Base-by-base conservation (phyloP, 1,140 invertebrate species). In the Teleopsis dalmanni region DNA sequence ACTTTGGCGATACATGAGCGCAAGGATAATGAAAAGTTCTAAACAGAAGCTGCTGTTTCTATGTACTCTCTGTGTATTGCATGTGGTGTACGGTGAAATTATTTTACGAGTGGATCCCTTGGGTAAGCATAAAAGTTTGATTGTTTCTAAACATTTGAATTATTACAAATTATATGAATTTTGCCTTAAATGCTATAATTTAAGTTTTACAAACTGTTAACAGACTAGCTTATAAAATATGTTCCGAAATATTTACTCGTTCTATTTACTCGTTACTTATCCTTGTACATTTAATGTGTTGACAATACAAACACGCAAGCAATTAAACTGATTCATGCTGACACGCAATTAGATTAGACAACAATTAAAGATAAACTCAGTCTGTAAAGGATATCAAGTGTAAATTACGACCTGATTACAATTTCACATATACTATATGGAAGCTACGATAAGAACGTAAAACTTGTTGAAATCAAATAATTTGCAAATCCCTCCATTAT, bases 61-160 rank as follows among this genome's bases (percentile, higher is more conserved):
- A 21, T 53, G 48, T 14, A 48, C 64, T 36, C 54, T 65, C 45
- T 59, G 51, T 45, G 46, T 57, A n/a, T 37, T 59, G 6, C 53
- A 48, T 48, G 53, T 52, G 41, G 54, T 47, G 8, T 48, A 38
- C 42, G 59, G 59, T 41, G 63, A 66, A 62, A 47, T 66, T 29
- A 66, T 66, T 43, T 58, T 66, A 42, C 63, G 63, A 37, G 60
- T 66, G 21, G 63, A 66, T 63, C 63, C 63, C 26, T 40, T 66
- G 51, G 63, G 63, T 66, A 66, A 66, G 62, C 29, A 31, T 10
- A 46, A 36, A 46, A n/a, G n/a, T n/a, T n/a, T n/a, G n/a, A n/a
- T n/a, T 36, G 19, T 18, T 14, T 46, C 34, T 42, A 33, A 14
- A 35, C 19, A 35, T 35, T 35, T 21, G 23, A 23, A 21, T 46